Percentiles rank a stretch among this genome's conserved stretches.
Evolutionary conservation across 2,113 vertebrate species (phyloP).

Genomic region (Budorcas taxicolor): DNA sequence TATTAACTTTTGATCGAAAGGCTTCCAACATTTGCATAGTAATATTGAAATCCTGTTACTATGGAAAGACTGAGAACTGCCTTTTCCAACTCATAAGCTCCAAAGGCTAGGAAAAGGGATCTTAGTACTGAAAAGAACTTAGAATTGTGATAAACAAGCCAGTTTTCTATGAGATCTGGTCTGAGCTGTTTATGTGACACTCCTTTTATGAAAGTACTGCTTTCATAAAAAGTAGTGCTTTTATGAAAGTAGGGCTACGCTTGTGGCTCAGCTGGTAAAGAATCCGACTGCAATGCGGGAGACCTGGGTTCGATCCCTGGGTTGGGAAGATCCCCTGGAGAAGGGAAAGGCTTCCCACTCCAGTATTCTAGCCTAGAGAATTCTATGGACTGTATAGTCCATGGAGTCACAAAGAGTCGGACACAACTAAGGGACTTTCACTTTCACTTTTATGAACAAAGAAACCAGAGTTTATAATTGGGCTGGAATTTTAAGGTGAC

Average conservation of each 20-base stretch:
- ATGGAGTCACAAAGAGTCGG: not conserved
- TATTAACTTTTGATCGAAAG: not conserved
- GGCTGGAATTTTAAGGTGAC: not conserved
- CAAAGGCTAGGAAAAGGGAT: not conserved
- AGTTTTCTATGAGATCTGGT: not conserved
- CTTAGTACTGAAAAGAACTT: not conserved
- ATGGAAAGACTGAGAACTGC: not conserved
- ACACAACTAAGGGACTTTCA: not conserved
- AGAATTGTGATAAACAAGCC: not conserved
- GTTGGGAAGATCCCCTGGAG: not conserved
- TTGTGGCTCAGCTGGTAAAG: not conserved
- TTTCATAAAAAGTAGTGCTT: not conserved
- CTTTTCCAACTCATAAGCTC: not conserved
- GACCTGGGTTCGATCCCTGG: not conserved
- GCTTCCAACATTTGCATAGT: not conserved
- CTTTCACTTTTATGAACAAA: not conserved
- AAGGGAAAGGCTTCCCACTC: not conserved
- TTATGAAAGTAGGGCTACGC: not conserved
- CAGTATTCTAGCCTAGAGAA: not conserved
- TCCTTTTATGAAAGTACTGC: not conserved
- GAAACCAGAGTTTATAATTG: not conserved
- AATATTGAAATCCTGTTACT: not conserved
- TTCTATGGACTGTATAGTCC: not conserved
- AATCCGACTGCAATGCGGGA: fast-evolving
- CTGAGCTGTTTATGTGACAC: not conserved